Evolutionary conservation across 2,797 vertebrate species (phyloP), one percentile per base, ranked within the genome.

Genomic region (Pampus argenteus): DNA sequence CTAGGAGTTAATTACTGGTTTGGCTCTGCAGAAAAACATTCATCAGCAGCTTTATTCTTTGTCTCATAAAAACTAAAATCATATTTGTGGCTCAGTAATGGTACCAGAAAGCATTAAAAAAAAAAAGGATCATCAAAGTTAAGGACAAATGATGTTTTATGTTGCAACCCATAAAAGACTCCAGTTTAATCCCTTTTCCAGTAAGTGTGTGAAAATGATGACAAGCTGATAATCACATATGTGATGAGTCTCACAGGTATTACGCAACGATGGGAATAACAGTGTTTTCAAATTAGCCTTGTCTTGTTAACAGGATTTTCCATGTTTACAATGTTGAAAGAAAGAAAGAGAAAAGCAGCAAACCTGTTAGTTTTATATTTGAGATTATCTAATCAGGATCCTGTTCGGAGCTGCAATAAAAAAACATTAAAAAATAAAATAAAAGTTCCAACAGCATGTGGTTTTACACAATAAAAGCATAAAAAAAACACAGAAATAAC

Each of bases 191-290:
- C 23, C 8, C 2, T 17, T 55, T 65, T 64, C 34, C 34, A 42
- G 10, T 3, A 29, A 0, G 23, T 66, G 49, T 54, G 11, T 67
- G 31, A 66, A 48, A 22, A 34, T 20, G 23, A 9, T 6, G 0
- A 66, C 56, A 66, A 57, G 20, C 9, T 52, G 15, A 42, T 31
- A 56, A 31, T 56, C 1, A 4, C 29, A n/a, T 2, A 0, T 36
- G 15, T 64, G 14, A 62, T 66, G n/a, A 38, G 7, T 59, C 31
- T 48, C 57, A 70, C 61, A 9, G 26, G 10, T 25, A 48, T 60
- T 52, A 2, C 29, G 45, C 17, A 74, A 63, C 45, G 18, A 1
- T 0, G 36, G 7, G 64, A 36, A 22, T n/a, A 52, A 58, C 25
- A 17, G 23, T 22, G 48, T 51, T 65, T 65, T 28, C n/a, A 45